Base-by-base conservation (phyloP, 2,888 invertebrate species). In the Neoaliturus tenellus region DNA sequence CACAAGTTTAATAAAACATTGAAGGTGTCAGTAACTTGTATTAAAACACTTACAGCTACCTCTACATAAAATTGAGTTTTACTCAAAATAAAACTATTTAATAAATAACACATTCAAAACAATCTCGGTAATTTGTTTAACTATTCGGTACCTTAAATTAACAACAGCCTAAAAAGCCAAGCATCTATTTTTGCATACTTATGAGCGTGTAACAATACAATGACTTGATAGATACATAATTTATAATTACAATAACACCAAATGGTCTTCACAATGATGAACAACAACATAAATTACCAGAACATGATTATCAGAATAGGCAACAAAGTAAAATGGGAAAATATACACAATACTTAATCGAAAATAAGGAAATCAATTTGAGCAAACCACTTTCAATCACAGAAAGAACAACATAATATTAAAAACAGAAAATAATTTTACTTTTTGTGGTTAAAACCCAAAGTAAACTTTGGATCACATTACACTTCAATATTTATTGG, bases 361-460 rank as follows among this genome's bases (percentile, higher is more conserved):
- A 25, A 62, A 62, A 4, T 3, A 2, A 28, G 62, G 62, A 62
- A 51, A 51, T 51, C 6, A 31, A 28, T 28, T 51, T 62, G 62
- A 62, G 62, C 62, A 62, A 62, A 62, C 28, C 28, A 62, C 28
- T 62, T 28, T 14, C 28, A 62, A 62, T 62, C 62, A 62, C 62
- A 62, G 62, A 62, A 62, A 62, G 62, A 62, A 14, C 25, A 62
- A 62, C 62, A 62, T 55, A 25, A 28, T 14, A 62, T 28, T 62
- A 17, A 28, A 28, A 62, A 62, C 62, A 62, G 2, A 25, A 62
- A 3, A 14, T 28, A 31, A n/a, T n/a, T n/a, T 55, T 55, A 25
- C 23, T 23, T 62, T 28, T 17, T 5, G 4, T 62, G 31, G 28
- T 17, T 62, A 62, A 28, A 62, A 62, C 62, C 62, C 1, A 20